phyloP scores from a whole-genome alignment of 2,113 vertebrate genomes.

The Myxocyprinus asiaticus region DNA sequence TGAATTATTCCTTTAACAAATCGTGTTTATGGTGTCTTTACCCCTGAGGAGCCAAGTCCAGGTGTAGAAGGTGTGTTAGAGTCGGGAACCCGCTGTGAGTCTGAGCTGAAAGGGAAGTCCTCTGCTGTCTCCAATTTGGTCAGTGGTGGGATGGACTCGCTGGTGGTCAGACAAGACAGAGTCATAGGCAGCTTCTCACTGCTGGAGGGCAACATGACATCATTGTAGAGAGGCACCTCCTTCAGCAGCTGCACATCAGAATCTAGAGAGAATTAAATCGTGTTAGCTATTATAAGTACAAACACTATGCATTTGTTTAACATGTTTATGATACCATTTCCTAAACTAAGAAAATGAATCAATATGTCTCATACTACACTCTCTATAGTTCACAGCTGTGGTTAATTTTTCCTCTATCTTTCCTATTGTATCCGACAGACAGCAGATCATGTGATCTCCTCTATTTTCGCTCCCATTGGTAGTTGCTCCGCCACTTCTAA shows the following conservation, averaged over 20 bases:
- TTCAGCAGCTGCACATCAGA: conserved; percentile 85
- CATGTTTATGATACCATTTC: not conserved
- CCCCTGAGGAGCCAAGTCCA: conserved; percentile 44
- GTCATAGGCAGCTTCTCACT: conserved; percentile 85
- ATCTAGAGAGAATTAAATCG: conserved; percentile 66
- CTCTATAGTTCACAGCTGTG: too few species aligned
- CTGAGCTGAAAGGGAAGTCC: conserved; percentile 76
- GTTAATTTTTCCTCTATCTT: too few species aligned
- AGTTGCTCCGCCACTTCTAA: too few species aligned
- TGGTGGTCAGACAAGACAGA: conserved; percentile 85
- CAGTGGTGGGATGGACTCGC: conserved; percentile 81
- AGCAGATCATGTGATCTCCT: too few species aligned
- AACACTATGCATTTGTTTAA: not conserved
- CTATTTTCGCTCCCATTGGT: too few species aligned
- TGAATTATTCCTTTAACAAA: not conserved
- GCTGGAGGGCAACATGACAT: conserved; percentile 94
- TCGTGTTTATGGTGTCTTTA: not conserved
- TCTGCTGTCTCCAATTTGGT: conserved; percentile 62
- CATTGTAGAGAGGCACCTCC: conserved; percentile 92
- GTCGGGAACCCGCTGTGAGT: conserved; percentile 69
- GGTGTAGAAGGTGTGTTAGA: conserved; percentile 69
- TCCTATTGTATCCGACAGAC: too few species aligned
- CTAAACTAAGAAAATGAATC: not conserved
- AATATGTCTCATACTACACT: not conserved
- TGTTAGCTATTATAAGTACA: not conserved